Evolutionary conservation across 2,888 invertebrate species (phyloP).

Genomic region (Orthosia gothica): DNA sequence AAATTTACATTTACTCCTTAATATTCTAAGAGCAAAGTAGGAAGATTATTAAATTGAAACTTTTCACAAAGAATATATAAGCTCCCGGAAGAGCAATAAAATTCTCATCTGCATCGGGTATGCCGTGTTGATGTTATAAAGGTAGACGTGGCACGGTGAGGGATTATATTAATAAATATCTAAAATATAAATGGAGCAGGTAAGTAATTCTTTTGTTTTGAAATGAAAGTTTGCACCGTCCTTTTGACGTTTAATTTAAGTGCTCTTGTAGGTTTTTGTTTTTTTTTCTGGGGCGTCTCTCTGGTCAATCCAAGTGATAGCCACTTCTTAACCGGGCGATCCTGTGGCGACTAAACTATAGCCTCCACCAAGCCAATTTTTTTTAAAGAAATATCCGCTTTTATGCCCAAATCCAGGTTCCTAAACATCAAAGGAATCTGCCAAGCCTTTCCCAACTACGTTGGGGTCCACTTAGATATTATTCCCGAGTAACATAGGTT

Average conservation of each 20-base stretch:
- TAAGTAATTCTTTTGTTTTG: neutral
- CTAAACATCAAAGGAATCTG: no score
- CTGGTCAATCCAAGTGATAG: no score
- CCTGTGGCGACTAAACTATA: no score
- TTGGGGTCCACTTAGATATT: no score
- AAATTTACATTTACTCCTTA: slow-evolving; percentile 14
- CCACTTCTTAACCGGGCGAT: no score
- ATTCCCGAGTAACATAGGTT: no score
- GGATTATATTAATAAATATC: neutral
- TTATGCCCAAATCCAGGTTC: no score
- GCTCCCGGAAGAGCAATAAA: slow-evolving; percentile 19
- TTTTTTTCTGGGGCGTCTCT: no score
- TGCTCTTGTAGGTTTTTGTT: neutral
- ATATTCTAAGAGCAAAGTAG: slow-evolving; percentile 15
- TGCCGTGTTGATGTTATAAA: slow-evolving; percentile 10
- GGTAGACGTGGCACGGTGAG: neutral
- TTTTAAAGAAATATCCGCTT: no score
- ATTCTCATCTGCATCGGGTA: slow-evolving; percentile 30
- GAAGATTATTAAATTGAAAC: slow-evolving; percentile 32
- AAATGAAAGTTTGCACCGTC: neutral
- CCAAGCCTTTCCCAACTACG: no score
- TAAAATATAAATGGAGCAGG: neutral
- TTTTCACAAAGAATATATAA: slow-evolving; percentile 19
- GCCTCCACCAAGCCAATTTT: no score
- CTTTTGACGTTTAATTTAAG: neutral